Conservation (phyloP, 2,888 invertebrate species). For the Chalcosyrphus nemorum region DNA sequence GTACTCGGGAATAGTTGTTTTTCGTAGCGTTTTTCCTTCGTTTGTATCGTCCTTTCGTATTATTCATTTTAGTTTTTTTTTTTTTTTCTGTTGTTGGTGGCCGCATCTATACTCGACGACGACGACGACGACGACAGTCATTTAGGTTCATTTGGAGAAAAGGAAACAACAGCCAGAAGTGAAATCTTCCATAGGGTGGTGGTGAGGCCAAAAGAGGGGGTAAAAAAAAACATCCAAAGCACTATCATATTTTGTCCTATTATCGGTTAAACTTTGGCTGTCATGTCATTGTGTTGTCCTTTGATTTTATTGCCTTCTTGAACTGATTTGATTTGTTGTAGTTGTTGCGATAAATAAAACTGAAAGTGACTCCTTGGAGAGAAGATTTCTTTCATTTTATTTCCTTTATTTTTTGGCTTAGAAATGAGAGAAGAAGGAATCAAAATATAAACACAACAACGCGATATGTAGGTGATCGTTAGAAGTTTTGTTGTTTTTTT, state of each 20-base stretch:
- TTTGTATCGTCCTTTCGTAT: constrained; percentile 45
- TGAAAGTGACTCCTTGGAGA: constrained; percentile 53
- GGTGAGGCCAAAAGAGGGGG: neutral
- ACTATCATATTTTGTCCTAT: constrained; percentile 66
- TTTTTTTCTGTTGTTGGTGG: constrained; percentile 11
- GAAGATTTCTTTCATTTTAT: constrained; percentile 8
- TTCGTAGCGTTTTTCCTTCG: constrained; percentile 29
- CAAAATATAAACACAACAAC: constrained; percentile 17
- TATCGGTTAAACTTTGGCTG: constrained; percentile 70
- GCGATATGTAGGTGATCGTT: constrained; percentile 11
- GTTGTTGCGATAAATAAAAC: constrained; percentile 66
- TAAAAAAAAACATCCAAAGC: constrained; percentile 28
- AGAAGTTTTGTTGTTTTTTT: constrained; percentile 29
- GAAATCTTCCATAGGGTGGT: constrained; percentile 21
- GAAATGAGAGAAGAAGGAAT: neutral
- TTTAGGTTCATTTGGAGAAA: constrained; percentile 45
- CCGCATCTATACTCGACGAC: constrained; percentile 12
- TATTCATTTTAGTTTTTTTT: constrained; percentile 39
- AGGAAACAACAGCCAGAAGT: constrained; percentile 50
- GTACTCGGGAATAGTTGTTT: constrained; percentile 66
- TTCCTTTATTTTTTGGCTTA: neutral
- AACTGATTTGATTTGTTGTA: constrained; percentile 66
- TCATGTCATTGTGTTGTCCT: constrained; percentile 68
- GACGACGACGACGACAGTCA: constrained; percentile 27
- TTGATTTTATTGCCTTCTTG: constrained; percentile 71